Evolutionary conservation across 2,797 vertebrate genomes (phyloP), one percentile per base, ranked within the genome.

Genomic region (Manis javanica): DNA sequence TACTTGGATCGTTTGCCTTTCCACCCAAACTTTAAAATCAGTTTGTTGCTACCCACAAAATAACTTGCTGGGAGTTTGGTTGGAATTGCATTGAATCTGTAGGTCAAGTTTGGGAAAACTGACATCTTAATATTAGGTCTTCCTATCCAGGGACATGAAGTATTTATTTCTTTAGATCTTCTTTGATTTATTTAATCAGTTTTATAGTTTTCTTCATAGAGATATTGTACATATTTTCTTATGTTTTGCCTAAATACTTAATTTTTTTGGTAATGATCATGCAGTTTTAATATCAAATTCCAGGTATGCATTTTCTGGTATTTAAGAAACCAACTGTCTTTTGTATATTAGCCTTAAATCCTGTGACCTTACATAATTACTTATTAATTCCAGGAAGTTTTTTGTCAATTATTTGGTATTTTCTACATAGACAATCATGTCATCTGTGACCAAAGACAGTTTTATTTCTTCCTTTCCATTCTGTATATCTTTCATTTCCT

Each of bases 221-320:
- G 21, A 88, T 82, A 8, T 13, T 94, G 24, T 37, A 89, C 18
- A 37, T 83, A 19, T 68, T 68, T 84, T 82, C 34, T 89, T 83
- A 83, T 37, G 66, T 72, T 82, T 81, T 89, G 61, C 63, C 69
- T 77, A 68, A 89, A 83, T 83, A 59, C 75, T 79, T 87, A 69
- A 61, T 21, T n/a, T 39, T 75, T 66, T 59, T 59, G 42, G 13
- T 42, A 71, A 34, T 69, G 39, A 57, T 59, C 72, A 15, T 63
- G 18, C 74, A 16, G 71, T 85, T 88, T 72, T 66, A 82, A 85
- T 89, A 90, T 82, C 59, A 91, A 69, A 91, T 82, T 71, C 34
- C 21, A 90, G 31, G 15, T 87, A 34, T 90, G 49, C 55, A 75
- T 66, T 46, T 96, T 29, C n/a, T 90, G 39, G 4, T 49, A 69